Percentiles rank a stretch among this genome's conserved stretches.
Evolutionary conservation across 2,113 vertebrate species (phyloP).

Genomic region (Pteruthius melanotis): DNA sequence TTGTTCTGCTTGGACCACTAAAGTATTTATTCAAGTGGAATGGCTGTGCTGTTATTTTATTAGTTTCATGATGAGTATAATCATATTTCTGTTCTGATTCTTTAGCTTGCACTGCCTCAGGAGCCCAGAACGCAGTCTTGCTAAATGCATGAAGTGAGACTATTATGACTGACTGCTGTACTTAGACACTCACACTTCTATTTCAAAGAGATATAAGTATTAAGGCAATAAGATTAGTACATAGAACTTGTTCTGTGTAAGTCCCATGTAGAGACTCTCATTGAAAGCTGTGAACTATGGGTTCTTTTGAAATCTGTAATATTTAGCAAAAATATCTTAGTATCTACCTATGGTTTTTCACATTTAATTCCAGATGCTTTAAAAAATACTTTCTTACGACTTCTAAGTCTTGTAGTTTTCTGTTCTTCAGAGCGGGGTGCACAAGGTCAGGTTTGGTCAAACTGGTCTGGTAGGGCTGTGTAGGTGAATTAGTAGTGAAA

Average conservation of each 20-base stretch:
- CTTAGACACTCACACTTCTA: background rate
- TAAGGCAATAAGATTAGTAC: background rate
- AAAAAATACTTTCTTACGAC: background rate
- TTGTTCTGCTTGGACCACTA: background rate
- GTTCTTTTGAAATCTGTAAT: background rate
- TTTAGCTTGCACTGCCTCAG: background rate
- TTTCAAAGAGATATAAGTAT: background rate
- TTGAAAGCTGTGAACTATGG: background rate
- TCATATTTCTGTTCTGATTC: background rate
- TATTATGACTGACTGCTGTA: background rate
- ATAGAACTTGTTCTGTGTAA: background rate
- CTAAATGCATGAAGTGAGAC: background rate
- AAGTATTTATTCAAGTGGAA: background rate
- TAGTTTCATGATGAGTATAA: background rate
- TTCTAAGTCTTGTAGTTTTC: background rate
- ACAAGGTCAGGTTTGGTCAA: background rate
- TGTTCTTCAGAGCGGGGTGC: background rate
- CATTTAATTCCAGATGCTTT: background rate
- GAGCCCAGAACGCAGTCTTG: background rate
- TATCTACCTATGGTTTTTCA: background rate
- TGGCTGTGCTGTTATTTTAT: background rate
- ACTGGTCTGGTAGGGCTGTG: background rate
- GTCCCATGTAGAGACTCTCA: background rate
- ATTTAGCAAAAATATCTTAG: background rate
- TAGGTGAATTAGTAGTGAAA: background rate